Evolutionary conservation across 2,113 vertebrate species (phyloP).

Genomic region (Sturnus vulgaris): DNA sequence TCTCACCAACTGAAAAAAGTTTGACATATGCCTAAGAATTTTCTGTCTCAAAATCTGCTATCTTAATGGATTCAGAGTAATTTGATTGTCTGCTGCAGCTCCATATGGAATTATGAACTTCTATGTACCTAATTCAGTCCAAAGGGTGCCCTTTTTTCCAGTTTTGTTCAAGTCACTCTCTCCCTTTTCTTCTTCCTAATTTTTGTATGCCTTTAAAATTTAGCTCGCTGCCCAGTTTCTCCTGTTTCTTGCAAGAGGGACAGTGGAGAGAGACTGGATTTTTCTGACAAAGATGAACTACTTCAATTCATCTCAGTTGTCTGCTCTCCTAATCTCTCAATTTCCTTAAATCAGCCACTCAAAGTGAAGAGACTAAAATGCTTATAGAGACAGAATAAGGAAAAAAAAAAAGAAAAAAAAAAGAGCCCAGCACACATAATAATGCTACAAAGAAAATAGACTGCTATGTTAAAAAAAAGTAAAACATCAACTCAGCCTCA

Average conservation of each 20-base stretch:
- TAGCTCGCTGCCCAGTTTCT: neutral
- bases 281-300: conserved; percentile 17
- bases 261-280: neutral
- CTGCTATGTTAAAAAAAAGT: neutral
- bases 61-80: neutral
- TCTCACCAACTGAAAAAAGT: neutral
- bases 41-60: neutral
- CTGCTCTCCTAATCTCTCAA: neutral
- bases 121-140: neutral
- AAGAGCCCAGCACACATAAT: neutral
- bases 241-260: neutral
- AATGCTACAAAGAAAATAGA: neutral
- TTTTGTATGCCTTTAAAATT: neutral
- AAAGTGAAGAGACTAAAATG: neutral
- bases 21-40: neutral
- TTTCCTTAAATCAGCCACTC: conserved; percentile 31
- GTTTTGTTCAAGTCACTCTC: neutral
- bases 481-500: neutral
- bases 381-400: neutral
- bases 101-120: neutral
- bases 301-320: conserved; percentile 30
- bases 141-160: neutral
- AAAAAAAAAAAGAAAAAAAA: neutral
- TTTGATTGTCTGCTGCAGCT: neutral
- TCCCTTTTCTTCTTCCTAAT: neutral